Base-by-base conservation (phyloP, 2,797 vertebrate genomes). In the Chloroceryle inda region DNA sequence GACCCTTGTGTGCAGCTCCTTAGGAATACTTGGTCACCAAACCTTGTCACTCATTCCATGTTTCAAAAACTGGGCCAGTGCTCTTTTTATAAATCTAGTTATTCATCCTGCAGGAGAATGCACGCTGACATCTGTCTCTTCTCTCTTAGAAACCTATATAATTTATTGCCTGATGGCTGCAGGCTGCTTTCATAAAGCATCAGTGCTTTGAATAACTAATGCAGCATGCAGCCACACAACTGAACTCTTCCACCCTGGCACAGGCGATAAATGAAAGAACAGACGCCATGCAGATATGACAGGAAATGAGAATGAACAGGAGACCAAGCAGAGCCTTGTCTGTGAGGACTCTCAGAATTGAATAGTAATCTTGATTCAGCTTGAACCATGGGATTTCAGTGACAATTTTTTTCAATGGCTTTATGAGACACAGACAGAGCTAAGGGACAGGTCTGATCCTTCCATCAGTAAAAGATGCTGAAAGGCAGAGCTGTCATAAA, bases 351-450 rank as follows among this genome's bases (percentile, higher is more conserved):
- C 62, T 85, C 50, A 45, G 55, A 72, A 33, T 59, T 86, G 68
- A 91, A 82, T 82, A 61, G 53, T 63, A 84, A 77, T 71, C 58
- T 44, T 49, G 66, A 74, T 92, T 94, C 84, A 84, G 35, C 49
- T 86, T 63, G 40, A 73, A 68, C 78, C 33, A 21, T 0, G 1
- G 33, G 26, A 88, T 92, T 91, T 93, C 80, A 76, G 4, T 85
- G 71, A 63, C 52, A 82, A 53, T 87, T 94, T 92, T 96, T 96
- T 71, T 96, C 94, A 93, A 83, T 96, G 92, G 71, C 38, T 87
- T 64, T 95, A 44, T 78, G 77, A 89, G 50, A 13, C 55, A 58
- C 10, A 66, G 76, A 53, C 53, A 72, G 31, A 69, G 35, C 33
- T 94, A 14, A 2, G 13, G 61, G 63, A 59, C 16, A 6, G 10